Base-by-base conservation (phyloP, 2,113 vertebrate genomes). In the Nerophis lumbriciformis region DNA sequence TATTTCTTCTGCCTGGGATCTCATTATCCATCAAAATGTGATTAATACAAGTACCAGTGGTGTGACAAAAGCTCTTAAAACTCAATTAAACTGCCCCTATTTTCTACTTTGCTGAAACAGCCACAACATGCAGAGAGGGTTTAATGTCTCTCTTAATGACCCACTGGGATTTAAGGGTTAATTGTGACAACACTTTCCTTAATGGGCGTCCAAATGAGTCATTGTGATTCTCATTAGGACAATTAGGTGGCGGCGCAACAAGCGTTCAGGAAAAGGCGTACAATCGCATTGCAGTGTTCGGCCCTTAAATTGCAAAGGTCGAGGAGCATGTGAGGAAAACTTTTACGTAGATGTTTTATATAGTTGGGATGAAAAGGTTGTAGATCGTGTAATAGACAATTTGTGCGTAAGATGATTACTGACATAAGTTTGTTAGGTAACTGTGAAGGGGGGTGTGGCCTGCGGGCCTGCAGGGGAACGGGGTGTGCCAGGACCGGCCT, bases 181-280 rank as follows among this genome's bases (percentile, higher is more conserved):
- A 88, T 85, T 83, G 80, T 51, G 55, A 63, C 65, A 69, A 73
- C 63, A 63, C 62, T 71, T 75, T 61, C 61, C 50, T 67, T 73
- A 76, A 78, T 67, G 75, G 71, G 58, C 44, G 52, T 48, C 53
- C 51, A 52, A 81, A 68, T 79, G 8, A 78, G 51, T 79, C 75
- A 85, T 86, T 76, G 70, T 67, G 62, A 65, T 61, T 52, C 82
- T 82, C 78, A 81, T 88, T 87, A 84, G 68, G 74, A 67, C 78
- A 81, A 86, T 82, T 57, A 83, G 76, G 59, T 54, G 49, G 60
- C 56, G 69, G 55, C 63, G 15, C 56, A 21, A 70, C 60, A 72
- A 62, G 66, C 39, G 9, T 70, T 61, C 5, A 39, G 54, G 58
- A 69, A 77, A 65, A 53, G 51, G 53, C 57, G 16, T n/a, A 12